phyloP scores from a whole-genome alignment of 2,888 invertebrate genomes.

The Hemaris fuciformis region DNA sequence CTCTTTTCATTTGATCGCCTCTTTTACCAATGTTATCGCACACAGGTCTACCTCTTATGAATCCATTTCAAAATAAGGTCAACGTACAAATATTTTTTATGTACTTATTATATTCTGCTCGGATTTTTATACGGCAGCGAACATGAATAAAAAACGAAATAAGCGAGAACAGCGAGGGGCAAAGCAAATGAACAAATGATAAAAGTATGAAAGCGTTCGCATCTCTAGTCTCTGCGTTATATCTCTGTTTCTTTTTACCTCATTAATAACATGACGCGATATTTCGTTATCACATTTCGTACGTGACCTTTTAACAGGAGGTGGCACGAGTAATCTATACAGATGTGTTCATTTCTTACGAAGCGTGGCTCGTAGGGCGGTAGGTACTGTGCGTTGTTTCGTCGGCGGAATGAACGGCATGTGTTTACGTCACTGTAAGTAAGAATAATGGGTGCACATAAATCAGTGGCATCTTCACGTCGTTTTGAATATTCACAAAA shows the following conservation, averaged over 20 bases:
- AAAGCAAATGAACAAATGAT: constrained; percentile 10
- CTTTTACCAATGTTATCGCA: background rate
- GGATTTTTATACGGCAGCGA: constrained; percentile 1
- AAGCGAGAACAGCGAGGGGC: constrained; percentile 2
- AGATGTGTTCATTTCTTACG: constrained; percentile 8
- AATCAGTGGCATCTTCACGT: constrained; percentile 69
- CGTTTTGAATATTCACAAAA: constrained; percentile 67
- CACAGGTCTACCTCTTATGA: background rate
- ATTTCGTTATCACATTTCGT: constrained; percentile 9
- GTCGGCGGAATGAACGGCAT: constrained; percentile 52
- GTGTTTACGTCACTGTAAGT: constrained; percentile 70
- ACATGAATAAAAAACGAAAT: constrained; percentile 6
- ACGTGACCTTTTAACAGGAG: constrained; percentile 19
- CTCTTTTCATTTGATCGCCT: background rate
- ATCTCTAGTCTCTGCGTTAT: background rate
- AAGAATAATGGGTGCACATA: constrained; percentile 69
- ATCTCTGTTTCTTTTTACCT: constrained; percentile 4
- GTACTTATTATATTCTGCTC: background rate
- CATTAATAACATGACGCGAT: constrained; percentile 6
- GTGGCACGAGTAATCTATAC: constrained; percentile 1
- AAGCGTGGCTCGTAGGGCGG: constrained; percentile 16
- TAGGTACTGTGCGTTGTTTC: constrained; percentile 28
- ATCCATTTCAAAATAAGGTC: background rate
- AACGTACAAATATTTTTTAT: background rate
- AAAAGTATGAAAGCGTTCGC: constrained; percentile 6